Conservation (phyloP, 2,888 invertebrate species). For the Chrysomela aeneicollis region DNA sequence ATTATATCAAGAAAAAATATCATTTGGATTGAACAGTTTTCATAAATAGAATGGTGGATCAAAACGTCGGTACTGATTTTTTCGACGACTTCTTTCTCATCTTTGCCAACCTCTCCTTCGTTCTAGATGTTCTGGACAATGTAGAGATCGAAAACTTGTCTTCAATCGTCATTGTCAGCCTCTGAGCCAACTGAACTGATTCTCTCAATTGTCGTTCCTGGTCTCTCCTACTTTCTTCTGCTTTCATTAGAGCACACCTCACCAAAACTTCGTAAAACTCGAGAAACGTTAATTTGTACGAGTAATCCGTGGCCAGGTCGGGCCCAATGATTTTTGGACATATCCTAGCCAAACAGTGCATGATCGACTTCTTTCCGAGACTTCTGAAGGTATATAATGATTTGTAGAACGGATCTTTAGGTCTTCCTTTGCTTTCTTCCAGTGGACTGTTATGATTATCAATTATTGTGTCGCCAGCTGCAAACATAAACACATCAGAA, state of each 20-base stretch:
- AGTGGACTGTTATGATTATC: not conserved
- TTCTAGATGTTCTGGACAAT: not conserved
- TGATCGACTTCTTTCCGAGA: constrained; percentile 52
- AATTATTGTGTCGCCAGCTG: not conserved
- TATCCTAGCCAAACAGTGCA: constrained; percentile 54
- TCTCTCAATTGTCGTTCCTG: constrained; percentile 1
- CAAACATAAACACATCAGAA: not conserved
- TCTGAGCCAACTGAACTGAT: too few relatives aligned
- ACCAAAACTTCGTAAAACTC: constrained; percentile 70
- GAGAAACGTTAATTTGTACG: constrained; percentile 65
- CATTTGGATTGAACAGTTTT: too few relatives aligned
- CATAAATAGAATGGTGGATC: too few relatives aligned
- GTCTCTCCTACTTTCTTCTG: constrained; percentile 25
- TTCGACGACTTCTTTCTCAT: not conserved
- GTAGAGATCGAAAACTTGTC: not conserved
- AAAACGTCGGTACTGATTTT: not conserved
- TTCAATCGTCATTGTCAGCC: not conserved
- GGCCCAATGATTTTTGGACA: constrained; percentile 64
- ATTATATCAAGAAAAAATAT: too few relatives aligned
- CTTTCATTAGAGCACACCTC: constrained; percentile 54
- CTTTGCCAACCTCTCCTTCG: not conserved
- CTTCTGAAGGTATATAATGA: constrained; percentile 51
- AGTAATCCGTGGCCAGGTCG: constrained; percentile 56
- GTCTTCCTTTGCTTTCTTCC: not conserved
- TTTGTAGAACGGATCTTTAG: constrained; percentile 29